phyloP scores from a whole-genome alignment of 2,797 vertebrate genomes.

The Spinibarbus caldwelli region DNA sequence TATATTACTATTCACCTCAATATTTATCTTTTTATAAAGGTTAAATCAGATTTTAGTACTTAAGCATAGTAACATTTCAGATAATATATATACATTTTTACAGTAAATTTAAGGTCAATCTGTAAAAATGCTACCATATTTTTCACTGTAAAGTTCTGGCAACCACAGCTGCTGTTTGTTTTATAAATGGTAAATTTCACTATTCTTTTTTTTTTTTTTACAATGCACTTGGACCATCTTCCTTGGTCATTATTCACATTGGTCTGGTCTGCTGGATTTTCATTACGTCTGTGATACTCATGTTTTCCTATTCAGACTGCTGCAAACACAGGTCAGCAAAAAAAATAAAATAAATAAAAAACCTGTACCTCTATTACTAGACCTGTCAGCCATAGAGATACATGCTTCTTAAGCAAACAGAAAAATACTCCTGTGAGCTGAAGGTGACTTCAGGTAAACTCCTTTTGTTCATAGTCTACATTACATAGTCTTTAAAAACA shows the following conservation, averaged over 20 bases:
- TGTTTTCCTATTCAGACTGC: slow-evolving; percentile 11
- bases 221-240: neutral
- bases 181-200: neutral
- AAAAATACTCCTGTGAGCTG: slow-evolving; percentile 29
- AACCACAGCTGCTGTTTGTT: neutral
- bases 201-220: neutral
- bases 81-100: neutral
- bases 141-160: neutral
- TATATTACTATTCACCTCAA: neutral
- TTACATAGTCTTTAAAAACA: neutral
- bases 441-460: slow-evolving; percentile 37
- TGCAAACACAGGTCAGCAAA: slow-evolving; percentile 39
- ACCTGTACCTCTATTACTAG: slow-evolving; percentile 38
- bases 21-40: neutral
- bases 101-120: neutral
- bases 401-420: slow-evolving; percentile 32
- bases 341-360: no score
- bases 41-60: neutral
- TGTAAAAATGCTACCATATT: neutral
- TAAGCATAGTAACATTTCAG: no score
- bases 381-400: slow-evolving; percentile 21
- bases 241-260: neutral
- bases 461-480: neutral
- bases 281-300: slow-evolving; percentile 14
- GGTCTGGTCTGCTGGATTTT: slow-evolving; percentile 29